Evolutionary conservation across 1,140 invertebrate genomes (phyloP), one percentile per base, ranked within the genome.

Genomic region (Steinernema feltiae): DNA sequence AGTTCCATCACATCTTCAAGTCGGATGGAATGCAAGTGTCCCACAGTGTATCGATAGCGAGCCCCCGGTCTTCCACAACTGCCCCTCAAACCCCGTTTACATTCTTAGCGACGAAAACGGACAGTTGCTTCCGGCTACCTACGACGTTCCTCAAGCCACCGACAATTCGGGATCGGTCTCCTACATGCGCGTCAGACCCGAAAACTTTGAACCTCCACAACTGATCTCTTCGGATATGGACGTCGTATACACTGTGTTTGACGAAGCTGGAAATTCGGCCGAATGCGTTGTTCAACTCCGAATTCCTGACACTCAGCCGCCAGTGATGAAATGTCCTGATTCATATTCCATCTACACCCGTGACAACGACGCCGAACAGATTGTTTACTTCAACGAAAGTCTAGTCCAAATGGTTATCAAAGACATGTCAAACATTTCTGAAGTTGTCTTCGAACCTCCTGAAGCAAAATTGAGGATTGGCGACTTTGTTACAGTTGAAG

Each of bases 31-130:
- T 87, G 93, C 93, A 82, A 93, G 93, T 76, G 94, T 93, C 87
- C 96, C 94, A 3, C 91, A 93, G 0, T 97, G 95, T 88, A 93
- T 96, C 90, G 94, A 97, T 87, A 94, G 95, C 83, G 94, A 97
- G 83, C 94, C 94, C 12, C 95, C 95, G 24, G 92, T 94, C 1
- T 98, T 97, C 90, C 92, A 94, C 87, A 97, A 97, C 80, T 97
- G 95, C 84, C 94, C 94, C 21, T 92, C 93, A 81, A 92, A 94
- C 85, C 93, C 94, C 1, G 92, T 97, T 75, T 88, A 94, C 18
- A 93, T 96, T 0, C 91, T 92, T 81, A 93, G 92, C 76, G 93
- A 94, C 82, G 87, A 91, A 0, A 92, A 93, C 81, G 93, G 93
- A 30, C 93, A 92, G 30, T 88, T 96, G 17, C 87, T 94, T 71